Evolutionary conservation across 2,797 vertebrate genomes (phyloP), one percentile per base, ranked within the genome.

Genomic region (Chanos chanos): DNA sequence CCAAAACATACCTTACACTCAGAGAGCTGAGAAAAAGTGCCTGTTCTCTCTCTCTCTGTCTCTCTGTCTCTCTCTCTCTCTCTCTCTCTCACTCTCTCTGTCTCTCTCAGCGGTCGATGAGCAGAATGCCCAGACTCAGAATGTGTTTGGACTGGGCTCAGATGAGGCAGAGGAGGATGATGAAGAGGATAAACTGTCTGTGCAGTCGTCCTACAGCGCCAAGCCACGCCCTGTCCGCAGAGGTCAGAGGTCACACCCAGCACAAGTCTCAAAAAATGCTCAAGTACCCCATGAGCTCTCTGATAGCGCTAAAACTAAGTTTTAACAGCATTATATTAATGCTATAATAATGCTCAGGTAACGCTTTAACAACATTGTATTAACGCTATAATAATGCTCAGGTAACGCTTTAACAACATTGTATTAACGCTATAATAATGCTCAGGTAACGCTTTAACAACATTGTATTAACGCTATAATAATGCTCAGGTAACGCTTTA

Each of bases 121-220:
- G 71, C 96, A 98, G 89, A 99, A 98, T 0, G 93, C 93, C 34
- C 95, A 99, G 82, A 98, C 93, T 0, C 89, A 93, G 72, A 89
- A 89, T 49, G 83, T 87, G 1, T 93, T 94, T 53, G 66, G 89
- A 2, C 73, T 93, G 9, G 81, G 80, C 0, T 86, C 90, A 0
- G 74, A 89, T 21, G 64, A 85, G 6, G 89, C 88, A 19, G 91
- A 89, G n/a, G 84, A 83, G 22, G 89, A 89, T 2, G 43, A 52
- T 1, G 77, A 84, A 3, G 81, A 83, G 2, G 85, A 87, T 13
- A 79, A 83, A 60, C 39, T 82, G 49, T 88, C 89, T 15, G 50
- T 89, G 13, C 85, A 85, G 54, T 89, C 87, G 0, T 80, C 89
- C 6, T 87, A 84, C 51, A 84, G 84, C 39, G 74, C 81, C 54